These are phyloP conservation scores for Prunella strophiata DNA, from an alignment of 2,797 vertebrate species.

Conservation along the genomic window DNA sequence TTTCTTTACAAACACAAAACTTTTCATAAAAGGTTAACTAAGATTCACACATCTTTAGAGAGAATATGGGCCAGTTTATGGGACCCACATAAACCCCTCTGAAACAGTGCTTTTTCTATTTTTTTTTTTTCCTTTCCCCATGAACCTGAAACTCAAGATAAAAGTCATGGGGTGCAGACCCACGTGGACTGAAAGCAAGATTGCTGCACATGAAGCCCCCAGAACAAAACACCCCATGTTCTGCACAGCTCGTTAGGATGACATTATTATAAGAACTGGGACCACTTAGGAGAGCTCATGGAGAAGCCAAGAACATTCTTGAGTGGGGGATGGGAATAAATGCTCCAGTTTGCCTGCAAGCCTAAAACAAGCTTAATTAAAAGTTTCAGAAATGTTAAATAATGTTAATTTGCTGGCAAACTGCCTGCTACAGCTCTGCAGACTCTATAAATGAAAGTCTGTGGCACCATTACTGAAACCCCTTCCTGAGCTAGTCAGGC, in stretches of 20 bases:
- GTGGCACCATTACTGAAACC: not conserved
- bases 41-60: conserved; percentile 49
- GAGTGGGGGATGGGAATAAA: conserved; percentile 1
- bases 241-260: conserved; percentile 55
- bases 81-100: not conserved
- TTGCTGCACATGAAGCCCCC: not conserved
- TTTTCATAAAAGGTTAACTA: conserved; percentile 22
- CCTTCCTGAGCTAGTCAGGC: not conserved
- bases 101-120: not conserved
- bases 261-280: conserved; percentile 53
- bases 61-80: conserved; percentile 7
- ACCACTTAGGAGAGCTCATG: conserved; percentile 48
- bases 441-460: not conserved
- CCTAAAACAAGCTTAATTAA: conserved; percentile 65
- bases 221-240: conserved; percentile 40
- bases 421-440: not conserved
- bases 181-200: conserved; percentile 11
- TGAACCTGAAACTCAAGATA: conserved; percentile 32
- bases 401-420: conserved; percentile 63
- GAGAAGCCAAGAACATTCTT: conserved; percentile 55
- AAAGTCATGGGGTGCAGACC: conserved; percentile 45
- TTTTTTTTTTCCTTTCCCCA: not conserved
- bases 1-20: conserved; percentile 38
- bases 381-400: conserved; percentile 68
- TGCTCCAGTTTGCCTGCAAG: conserved; percentile 38